Evolutionary conservation across 1,140 invertebrate genomes (phyloP).

Genomic region (Calephelis virginiensis): DNA sequence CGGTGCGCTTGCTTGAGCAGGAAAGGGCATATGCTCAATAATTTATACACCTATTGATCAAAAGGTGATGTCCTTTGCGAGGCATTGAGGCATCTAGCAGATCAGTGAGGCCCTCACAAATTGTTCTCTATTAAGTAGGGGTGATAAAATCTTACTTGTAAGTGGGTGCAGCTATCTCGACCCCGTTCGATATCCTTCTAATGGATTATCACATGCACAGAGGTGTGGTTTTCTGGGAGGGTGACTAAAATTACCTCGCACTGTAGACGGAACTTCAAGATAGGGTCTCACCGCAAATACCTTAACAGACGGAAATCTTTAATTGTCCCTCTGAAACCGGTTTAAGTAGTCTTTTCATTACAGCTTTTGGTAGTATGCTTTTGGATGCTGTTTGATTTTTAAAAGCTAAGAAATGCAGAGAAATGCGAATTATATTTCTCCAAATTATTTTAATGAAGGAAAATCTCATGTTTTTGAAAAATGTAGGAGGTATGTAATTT

Average conservation of each 20-base stretch:
- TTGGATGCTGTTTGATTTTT: too few relatives aligned
- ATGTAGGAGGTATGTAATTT: too few relatives aligned
- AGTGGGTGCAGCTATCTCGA: slow-evolving; percentile 37
- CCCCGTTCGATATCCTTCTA: slow-evolving; percentile 45
- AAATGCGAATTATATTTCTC: too few relatives aligned
- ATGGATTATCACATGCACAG: slow-evolving; percentile 38
- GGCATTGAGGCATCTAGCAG: slow-evolving; percentile 57
- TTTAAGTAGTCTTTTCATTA: slow-evolving; percentile 16
- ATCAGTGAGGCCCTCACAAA: slow-evolving; percentile 57
- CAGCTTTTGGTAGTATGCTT: not conserved
- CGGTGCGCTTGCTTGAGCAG: slow-evolving; percentile 62
- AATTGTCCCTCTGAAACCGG: slow-evolving; percentile 4
- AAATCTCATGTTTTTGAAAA: too few relatives aligned
- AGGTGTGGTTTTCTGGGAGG: slow-evolving; percentile 12
- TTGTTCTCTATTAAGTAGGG: slow-evolving; percentile 59
- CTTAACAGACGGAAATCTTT: not conserved
- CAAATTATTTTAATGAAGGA: too few relatives aligned
- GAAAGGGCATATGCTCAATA: slow-evolving; percentile 73
- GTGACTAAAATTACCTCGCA: slow-evolving; percentile 9
- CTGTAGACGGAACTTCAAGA: slow-evolving; percentile 38
- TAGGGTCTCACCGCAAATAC: slow-evolving; percentile 21
- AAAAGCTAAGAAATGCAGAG: too few relatives aligned
- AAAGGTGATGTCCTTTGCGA: slow-evolving; percentile 73
- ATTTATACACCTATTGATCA: slow-evolving; percentile 78
- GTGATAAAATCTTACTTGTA: slow-evolving; percentile 62